Evolutionary conservation across 2,888 invertebrate species (phyloP), one percentile per base, ranked within the genome.

Genomic region (Pyrrhosoma nymphula): DNA sequence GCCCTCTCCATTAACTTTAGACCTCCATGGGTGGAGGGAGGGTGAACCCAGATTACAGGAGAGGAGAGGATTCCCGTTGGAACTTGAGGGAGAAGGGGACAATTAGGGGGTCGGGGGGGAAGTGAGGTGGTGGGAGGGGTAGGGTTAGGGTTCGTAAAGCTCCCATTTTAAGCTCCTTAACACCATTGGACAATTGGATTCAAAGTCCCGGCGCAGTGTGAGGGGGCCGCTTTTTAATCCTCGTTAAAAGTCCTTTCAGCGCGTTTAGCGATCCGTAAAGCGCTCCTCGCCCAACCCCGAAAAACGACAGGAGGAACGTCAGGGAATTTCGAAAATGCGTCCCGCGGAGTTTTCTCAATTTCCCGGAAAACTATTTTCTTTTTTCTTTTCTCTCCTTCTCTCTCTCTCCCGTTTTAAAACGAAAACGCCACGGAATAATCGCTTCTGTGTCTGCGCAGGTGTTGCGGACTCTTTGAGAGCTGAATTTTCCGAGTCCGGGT

Each of bases 141-240:
- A 35, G 12, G 12, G 2, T 60, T 16, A 6, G 82, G 12, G 82
- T n/a, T 14, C 30, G 30, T 0, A 82, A 35, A 26, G 82, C 8
- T 82, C 82, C 35, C 82, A 35, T 35, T 69, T 82, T 82, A 82
- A 82, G 35, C 82, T 82, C 82, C 82, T 82, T 82, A 82, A 82
- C 82, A 16, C 82, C 82, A 82, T 82, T 82, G 35, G 82, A 82
- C 82, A 82, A 82, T 82, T 35, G 82, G 82, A 82, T 82, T 35
- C 35, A 26, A n/a, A 82, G 35, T 12, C 82, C 82, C 82, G n/a
- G 16, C 82, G 10, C 20, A 2, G 60, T 47, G 60, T 20, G 60
- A 60, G 60, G 60, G n/a, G n/a, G 30, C 35, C 14, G 82, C 12
- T 2, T 10, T 20, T 30, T 30, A 82, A 82, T 82, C 75, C 82